Percentiles rank a stretch among this genome's conserved stretches.
Evolutionary conservation across 2,888 invertebrate species (phyloP).

Genomic region (Stictocephala bisonia): DNA sequence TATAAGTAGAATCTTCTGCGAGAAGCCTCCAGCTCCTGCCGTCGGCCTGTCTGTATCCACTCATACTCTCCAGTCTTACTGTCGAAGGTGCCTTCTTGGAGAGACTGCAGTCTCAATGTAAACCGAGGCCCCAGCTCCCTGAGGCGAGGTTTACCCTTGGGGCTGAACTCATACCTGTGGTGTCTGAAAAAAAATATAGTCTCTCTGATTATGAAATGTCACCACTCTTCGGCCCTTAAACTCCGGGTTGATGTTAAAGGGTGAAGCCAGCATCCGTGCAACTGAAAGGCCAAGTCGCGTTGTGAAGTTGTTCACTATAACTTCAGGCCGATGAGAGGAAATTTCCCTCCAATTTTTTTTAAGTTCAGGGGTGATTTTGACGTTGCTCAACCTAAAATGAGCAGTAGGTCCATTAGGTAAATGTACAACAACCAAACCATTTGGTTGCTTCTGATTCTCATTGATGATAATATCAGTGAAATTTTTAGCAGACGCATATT

Average conservation of each 20-base stretch:
- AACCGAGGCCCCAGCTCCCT: slow-evolving; percentile 98
- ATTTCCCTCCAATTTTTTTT: slow-evolving; percentile 82
- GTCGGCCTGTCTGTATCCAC: slow-evolving; percentile 91
- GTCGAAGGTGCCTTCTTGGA: slow-evolving; percentile 98
- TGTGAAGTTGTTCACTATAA: slow-evolving; percentile 94
- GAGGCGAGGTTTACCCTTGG: slow-evolving; percentile 80
- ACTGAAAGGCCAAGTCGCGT: slow-evolving; percentile 92
- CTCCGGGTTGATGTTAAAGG: slow-evolving; percentile 96
- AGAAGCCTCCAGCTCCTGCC: slow-evolving; percentile 95
- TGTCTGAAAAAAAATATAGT: slow-evolving; percentile 99
- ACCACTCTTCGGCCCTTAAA: slow-evolving; percentile 93
- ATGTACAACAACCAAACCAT: slow-evolving; percentile 92
- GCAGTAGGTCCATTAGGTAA: slow-evolving; percentile 97
- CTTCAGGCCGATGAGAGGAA: slow-evolving; percentile 91
- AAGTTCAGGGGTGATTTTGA: slow-evolving; percentile 89
- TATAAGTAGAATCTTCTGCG: slow-evolving; percentile 93
- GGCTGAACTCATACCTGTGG: slow-evolving; percentile 93
- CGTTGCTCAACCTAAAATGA: slow-evolving; percentile 93
- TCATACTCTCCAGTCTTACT: slow-evolving; percentile 97
- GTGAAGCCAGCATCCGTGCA: slow-evolving; percentile 90
- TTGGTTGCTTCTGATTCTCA: slow-evolving; percentile 93
- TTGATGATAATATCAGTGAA: slow-evolving; percentile 95
- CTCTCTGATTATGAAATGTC: slow-evolving; percentile 99
- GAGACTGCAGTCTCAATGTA: slow-evolving; percentile 89
- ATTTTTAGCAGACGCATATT: slow-evolving; percentile 81